Evolutionary conservation across 2,113 vertebrate genomes (phyloP).

Genomic region (Oreotrochilus melanogaster): DNA sequence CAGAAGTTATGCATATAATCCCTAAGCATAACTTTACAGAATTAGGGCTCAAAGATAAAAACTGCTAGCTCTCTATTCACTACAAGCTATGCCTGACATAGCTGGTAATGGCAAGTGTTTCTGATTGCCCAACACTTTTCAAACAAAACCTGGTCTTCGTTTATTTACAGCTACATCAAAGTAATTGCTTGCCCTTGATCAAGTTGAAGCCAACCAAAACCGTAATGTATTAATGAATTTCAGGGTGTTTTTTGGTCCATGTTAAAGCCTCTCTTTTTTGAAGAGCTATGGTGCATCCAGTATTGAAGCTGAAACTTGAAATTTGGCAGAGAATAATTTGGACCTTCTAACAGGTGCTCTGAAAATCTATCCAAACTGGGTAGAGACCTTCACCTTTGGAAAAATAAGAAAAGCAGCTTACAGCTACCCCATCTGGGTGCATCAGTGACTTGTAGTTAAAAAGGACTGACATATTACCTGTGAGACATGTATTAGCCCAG

Average conservation of each 20-base stretch:
- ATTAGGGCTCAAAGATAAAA: background rate
- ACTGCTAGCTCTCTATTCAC: background rate
- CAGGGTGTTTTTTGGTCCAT: background rate
- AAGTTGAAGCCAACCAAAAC: background rate
- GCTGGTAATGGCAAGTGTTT: accelerated
- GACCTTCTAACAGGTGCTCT: background rate
- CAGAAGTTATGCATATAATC: accelerated
- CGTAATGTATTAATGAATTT: background rate
- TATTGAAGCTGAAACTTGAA: background rate
- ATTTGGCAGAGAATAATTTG: background rate
- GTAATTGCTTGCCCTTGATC: background rate
- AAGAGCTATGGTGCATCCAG: background rate
- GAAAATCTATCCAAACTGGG: background rate
- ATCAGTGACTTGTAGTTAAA: background rate
- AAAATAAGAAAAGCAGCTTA: background rate
- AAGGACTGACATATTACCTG: background rate
- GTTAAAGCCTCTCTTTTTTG: background rate
- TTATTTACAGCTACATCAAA: background rate
- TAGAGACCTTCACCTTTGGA: background rate
- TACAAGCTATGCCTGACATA: background rate
- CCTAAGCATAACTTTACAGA: background rate
- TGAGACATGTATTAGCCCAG: background rate
- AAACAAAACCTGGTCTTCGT: background rate
- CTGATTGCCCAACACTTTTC: background rate
- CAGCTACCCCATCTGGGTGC: background rate